Percentiles rank a stretch among this genome's conserved stretches.
Evolutionary conservation across 2,888 invertebrate species (phyloP).

Genomic region (Philaethria dido): DNA sequence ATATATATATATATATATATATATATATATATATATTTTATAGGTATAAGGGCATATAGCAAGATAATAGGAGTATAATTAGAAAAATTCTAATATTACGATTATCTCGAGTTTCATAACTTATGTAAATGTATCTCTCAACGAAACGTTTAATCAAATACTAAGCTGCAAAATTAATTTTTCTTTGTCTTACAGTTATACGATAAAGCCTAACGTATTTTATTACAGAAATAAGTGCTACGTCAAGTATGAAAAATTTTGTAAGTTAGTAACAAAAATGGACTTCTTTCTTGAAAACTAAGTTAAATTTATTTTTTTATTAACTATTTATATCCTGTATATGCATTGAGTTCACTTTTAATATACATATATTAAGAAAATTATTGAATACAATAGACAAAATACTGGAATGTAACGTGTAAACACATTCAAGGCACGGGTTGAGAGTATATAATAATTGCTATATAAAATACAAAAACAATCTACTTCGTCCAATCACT

Average conservation of each 20-base stretch:
- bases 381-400: too few relatives aligned
- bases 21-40: too few relatives aligned
- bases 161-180: conserved; percentile 46
- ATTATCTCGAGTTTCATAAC: conserved; percentile 52
- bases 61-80: conserved; percentile 45
- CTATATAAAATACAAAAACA: too few relatives aligned
- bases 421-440: too few relatives aligned
- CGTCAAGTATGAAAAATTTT: conserved; percentile 12
- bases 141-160: conserved; percentile 51
- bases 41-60: neutral
- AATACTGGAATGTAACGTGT: too few relatives aligned
- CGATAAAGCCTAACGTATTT: conserved; percentile 22
- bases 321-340: neutral
- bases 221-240: conserved; percentile 12
- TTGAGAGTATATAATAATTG: too few relatives aligned
- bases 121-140: conserved; percentile 61
- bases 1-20: too few relatives aligned
- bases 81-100: conserved; percentile 49
- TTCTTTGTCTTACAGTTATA: conserved; percentile 31
- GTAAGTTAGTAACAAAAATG: neutral
- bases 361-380: too few relatives aligned
- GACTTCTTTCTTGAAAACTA: neutral
- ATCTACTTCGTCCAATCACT: too few relatives aligned
- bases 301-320: neutral
- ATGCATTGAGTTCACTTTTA: neutral